These are phyloP conservation scores for Datnioides undecimradiatus DNA, from an alignment of 2,113 vertebrate genomes.

Conservation along the genomic window DNA sequence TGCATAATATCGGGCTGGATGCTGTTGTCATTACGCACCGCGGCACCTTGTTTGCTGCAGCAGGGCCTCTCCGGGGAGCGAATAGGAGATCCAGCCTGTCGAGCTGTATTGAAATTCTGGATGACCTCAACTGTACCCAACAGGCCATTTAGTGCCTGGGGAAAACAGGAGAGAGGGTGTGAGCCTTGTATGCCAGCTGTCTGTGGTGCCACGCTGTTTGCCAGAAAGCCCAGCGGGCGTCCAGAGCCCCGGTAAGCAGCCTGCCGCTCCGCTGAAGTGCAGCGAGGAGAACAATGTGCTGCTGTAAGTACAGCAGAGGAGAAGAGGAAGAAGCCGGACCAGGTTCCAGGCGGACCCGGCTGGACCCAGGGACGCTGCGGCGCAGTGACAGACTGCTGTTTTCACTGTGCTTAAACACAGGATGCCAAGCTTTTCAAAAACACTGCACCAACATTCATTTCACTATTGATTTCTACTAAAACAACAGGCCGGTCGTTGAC, in stretches of 20 bases:
- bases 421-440: background rate
- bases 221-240: constrained; percentile 51
- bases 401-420: background rate
- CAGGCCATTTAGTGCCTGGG: constrained; percentile 56
- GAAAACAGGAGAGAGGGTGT: constrained; percentile 23
- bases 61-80: constrained; percentile 21
- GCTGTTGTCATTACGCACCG: constrained; percentile 21
- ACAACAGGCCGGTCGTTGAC: background rate
- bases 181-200: constrained; percentile 57
- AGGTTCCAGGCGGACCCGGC: constrained; percentile 7
- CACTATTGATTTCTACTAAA: constrained; percentile 16
- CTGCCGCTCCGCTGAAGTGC: constrained; percentile 32
- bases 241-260: constrained; percentile 27
- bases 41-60: constrained; percentile 18
- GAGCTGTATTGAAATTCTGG: constrained; percentile 18
- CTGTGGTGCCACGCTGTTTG: constrained; percentile 56
- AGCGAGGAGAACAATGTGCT: constrained; percentile 27
- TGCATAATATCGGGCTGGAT: constrained; percentile 17
- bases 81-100: constrained; percentile 7
- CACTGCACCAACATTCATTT: constrained; percentile 5
- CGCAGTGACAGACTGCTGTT: background rate
- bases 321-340: background rate
- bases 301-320: constrained; percentile 6
- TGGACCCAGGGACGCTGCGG: background rate
- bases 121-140: constrained; percentile 57